Evolutionary conservation across 92 coral and sea anemone genomes (phyloP), one percentile per base, ranked within the genome.

Genomic region (Palythoa grandiflora): DNA sequence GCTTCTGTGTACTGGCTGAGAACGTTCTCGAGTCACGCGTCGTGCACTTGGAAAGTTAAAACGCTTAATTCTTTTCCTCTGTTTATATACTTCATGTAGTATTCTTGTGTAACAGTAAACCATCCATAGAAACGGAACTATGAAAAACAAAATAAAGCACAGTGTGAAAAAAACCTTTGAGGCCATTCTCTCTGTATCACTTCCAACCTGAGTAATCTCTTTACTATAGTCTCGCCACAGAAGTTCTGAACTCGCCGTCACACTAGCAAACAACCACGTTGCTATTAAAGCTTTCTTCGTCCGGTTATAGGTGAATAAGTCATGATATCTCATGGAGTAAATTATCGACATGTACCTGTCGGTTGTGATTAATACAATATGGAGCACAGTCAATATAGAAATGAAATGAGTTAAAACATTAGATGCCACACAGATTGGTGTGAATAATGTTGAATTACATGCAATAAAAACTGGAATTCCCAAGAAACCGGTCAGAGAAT

Each of bases 261-360:
- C 48, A 21, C 47, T 1, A 6, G 86, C 73, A 20, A 65, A 11
- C 12, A 50, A 6, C 86, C 75, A 66, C 5, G 14, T 20, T 0
- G 10, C 36, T 17, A 28, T 9, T 48, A 81, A 81, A 9, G 75
- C 75, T 13, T 44, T 65, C 38, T 47, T 81, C 3, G 86, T 65
- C 44, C 75, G 35, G 20, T 44, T 40, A 53, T 19, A 40, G 75
- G 86, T 81, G 12, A 81, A 15, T 65, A 81, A 28, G 28, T 81
- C 86, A 7, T 66, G 61, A 36, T 81, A 81, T 81, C 86, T 61
- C 86, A 81, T 65, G 14, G 75, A 50, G 9, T 81, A 9, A 15
- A 81, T 21, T 13, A 81, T 81, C 10, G 75, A 65, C 1, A 81
- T 40, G n/a, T 81, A 81, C 15, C 86, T 66, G 37, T 81, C 86